Evolutionary conservation across 1,140 invertebrate species (phyloP), one percentile per base, ranked within the genome.

Genomic region (Leptopilina boulardi): DNA sequence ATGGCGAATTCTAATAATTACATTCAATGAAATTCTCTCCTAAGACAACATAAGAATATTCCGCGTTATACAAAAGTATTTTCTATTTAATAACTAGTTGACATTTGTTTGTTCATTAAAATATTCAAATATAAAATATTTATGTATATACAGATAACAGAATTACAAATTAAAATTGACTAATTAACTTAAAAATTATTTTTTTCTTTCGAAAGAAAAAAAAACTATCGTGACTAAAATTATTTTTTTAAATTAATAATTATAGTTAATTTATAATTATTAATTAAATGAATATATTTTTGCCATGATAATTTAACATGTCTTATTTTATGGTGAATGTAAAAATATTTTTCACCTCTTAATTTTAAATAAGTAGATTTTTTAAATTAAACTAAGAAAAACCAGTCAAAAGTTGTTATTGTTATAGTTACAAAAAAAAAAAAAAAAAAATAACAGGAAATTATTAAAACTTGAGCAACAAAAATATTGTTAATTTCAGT

Each of bases 1-100:
- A 66, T 66, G 59, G 59, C 59, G 26, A 13, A 23, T 66, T 23
- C 13, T 66, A 13, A 30, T 34, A 30, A 66, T 34, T 66, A 66
- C 59, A 66, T 5, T 30, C 3, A 26, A 34, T 2, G 6, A 30
- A 15, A 13, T n/a, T 8, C 26, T 66, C 23, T 66, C 26, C 13
- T 30, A 11, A 15, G 56, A 9, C 21, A 30, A 13, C 21, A 4
- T 59, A 59, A 56, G 15, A 59, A 66, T 13, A 66, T 66, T 66
- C n/a, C 13, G 26, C 26, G 13, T 51, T 23, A 30, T 13, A 66
- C 26, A 30, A 15, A 59, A 30, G 56, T 59, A 59, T 23, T 11
- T 30, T 11, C 59, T 66, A 18, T 54, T 54, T 54, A 54, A 15
- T 26, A 30, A 5, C 42, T 15, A 51, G 6, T 51, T 42, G 9